phyloP scores from a whole-genome alignment of 2,888 invertebrate species.

The Agrotis ipsilon region DNA sequence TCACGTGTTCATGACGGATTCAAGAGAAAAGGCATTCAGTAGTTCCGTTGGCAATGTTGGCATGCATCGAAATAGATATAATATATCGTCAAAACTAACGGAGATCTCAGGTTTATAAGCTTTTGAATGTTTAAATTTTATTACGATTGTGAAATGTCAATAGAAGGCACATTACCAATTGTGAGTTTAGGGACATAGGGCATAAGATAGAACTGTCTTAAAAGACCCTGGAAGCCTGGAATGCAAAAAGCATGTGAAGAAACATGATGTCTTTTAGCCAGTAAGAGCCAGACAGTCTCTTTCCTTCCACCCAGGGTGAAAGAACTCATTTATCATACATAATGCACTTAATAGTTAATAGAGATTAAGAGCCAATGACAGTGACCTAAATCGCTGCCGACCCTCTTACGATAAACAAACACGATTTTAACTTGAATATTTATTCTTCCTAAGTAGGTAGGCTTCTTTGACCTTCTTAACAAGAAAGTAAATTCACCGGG shows the following conservation, averaged over 20 bases:
- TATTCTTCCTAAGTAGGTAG: neutral
- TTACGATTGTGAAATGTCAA: too few species aligned
- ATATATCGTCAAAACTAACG: neutral
- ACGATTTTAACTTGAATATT: constrained; percentile 8
- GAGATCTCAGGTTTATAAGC: neutral
- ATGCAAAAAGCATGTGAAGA: too few species aligned
- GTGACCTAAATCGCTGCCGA: neutral
- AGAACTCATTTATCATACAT: too few species aligned
- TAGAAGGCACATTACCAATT: too few species aligned
- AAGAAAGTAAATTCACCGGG: constrained; percentile 30
- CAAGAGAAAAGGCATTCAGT: neutral
- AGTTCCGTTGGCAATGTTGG: neutral
- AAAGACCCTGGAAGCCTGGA: too few species aligned
- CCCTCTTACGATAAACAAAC: neutral
- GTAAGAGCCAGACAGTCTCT: too few species aligned
- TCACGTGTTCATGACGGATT: neutral
- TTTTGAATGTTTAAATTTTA: neutral
- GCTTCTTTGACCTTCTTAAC: constrained; percentile 37
- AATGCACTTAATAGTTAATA: too few species aligned
- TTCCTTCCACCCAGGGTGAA: too few species aligned
- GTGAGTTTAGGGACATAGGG: too few species aligned
- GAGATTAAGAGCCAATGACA: neutral
- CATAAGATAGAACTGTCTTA: too few species aligned
- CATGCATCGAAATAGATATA: too few species aligned
- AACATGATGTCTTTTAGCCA: too few species aligned